Percentiles rank a stretch among this genome's conserved stretches.
Conservation (phyloP, 1,140 invertebrate species). For the Phymorhynchus buccinoides region DNA sequence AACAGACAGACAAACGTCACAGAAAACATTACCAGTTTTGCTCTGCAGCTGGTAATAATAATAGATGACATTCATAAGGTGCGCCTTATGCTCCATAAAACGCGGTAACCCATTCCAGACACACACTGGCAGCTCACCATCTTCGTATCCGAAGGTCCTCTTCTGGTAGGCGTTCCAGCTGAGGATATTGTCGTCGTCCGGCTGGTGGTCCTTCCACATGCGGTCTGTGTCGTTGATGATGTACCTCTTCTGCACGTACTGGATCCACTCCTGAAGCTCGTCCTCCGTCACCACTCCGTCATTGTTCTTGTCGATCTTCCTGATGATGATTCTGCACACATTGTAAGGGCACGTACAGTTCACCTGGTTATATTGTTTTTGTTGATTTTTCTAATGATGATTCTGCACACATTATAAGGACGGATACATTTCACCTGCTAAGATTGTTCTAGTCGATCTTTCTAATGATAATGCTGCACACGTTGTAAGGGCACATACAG, state of each 20-base stretch:
- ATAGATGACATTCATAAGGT: too few relatives aligned
- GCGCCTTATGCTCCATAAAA: too few relatives aligned
- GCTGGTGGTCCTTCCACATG: slow-evolving; percentile 94
- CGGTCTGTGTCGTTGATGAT: slow-evolving; percentile 92
- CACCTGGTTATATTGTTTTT: too few relatives aligned
- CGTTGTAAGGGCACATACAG: too few relatives aligned
- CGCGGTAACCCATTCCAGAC: too few relatives aligned
- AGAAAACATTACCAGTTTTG: too few relatives aligned
- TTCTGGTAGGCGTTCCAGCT: slow-evolving; percentile 89
- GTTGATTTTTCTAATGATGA: slow-evolving; percentile 97
- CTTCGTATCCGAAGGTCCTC: slow-evolving; percentile 88
- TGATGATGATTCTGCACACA: slow-evolving; percentile 88
- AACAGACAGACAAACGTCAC: too few relatives aligned
- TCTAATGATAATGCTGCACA: slow-evolving; percentile 89
- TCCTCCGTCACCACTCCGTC: slow-evolving; percentile 89
- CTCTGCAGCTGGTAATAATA: too few relatives aligned
- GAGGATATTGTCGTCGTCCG: slow-evolving; percentile 81
- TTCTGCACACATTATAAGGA: too few relatives aligned
- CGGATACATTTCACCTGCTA: too few relatives aligned
- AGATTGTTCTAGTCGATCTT: slow-evolving; percentile 92
- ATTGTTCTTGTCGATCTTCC: slow-evolving; percentile 92
- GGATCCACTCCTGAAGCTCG: slow-evolving; percentile 97
- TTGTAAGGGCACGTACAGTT: too few relatives aligned
- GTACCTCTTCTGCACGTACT: slow-evolving; percentile 92
- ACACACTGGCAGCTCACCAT: slow-evolving; percentile 79